Base-by-base conservation (phyloP, 2,113 vertebrate species). In the Stomatorhinus ivindoensis region DNA sequence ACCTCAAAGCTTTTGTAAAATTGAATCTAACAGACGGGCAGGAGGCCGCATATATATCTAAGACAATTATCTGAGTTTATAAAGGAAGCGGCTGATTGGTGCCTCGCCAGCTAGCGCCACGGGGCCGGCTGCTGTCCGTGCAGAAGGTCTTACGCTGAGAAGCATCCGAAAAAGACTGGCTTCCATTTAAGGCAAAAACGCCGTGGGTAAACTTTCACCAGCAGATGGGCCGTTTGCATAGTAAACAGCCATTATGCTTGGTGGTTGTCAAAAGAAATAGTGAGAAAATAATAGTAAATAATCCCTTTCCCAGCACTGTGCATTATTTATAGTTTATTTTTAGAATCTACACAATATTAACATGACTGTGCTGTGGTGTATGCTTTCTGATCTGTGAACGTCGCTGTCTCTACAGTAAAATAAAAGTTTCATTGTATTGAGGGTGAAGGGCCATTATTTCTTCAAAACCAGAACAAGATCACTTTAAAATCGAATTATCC, bases 141-240 rank as follows among this genome's bases (percentile, higher is more conserved):
- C 50, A 17, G 27, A 53, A 35, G 13, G 35, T 13, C 11, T 53
- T 47, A 7, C 3, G 3, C 2, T 7, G 47, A 87, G 47, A 8
- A 7, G 24, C 31, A 8, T 31, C 17, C 13, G 24, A 15, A 86
- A 48, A 31, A 50, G 21, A 9, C 82, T 48, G 19, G n/a, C 48
- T 39, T 82, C 10, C 19, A 48, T 50, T 51, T 27, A 50, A 51
- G 44, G 46, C 24, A 3, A 17, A 86, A 21, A 86, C 9, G 47
- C 47, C 85, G 6, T 3, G 85, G 50, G 48, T 39, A 24, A 87
- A 17, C 27, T 86, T 39, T 35, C 47, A 51, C n/a, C 19, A 35
- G 13, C 85, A 87, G 85, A 87, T 87, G 85, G 85, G 50, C 47
- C 13, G 50, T 87, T 87, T 87, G 85, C 85, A 87, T 87, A 31